Conservation (phyloP, 1,140 invertebrate genomes). For the Paralvinella palmiformis region DNA sequence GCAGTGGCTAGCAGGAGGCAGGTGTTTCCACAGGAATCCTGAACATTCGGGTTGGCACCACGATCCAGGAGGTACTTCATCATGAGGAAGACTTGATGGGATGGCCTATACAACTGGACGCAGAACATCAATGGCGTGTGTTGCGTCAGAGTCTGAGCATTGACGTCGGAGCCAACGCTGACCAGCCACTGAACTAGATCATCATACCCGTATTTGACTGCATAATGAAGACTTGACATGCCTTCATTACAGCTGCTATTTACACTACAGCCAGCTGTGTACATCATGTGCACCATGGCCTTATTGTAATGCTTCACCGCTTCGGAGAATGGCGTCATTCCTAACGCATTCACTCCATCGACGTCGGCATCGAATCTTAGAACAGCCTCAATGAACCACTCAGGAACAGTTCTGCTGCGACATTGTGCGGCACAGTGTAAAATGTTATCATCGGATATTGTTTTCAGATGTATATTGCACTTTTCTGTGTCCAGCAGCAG, state of each 20-base stretch:
- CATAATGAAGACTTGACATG: neutral
- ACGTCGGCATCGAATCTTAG: neutral
- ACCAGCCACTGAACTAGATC: slow-evolving; percentile 7
- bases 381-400: neutral
- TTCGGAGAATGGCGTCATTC: slow-evolving; percentile 4
- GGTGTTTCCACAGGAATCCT: slow-evolving; percentile 4
- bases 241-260: neutral
- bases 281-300: neutral
- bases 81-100: neutral
- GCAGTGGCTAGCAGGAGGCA: slow-evolving; percentile 3
- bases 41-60: neutral
- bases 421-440: slow-evolving; percentile 2
- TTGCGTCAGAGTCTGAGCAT: neutral
- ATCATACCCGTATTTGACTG: neutral
- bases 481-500: neutral
- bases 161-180: neutral
- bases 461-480: neutral
- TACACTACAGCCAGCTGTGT: neutral
- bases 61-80: slow-evolving; percentile 2
- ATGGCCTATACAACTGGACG: slow-evolving; percentile 3
- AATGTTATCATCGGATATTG: neutral
- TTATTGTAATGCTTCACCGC: neutral
- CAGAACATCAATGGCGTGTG: slow-evolving; percentile 8
- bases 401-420: neutral
- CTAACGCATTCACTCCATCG: neutral